phyloP scores from a whole-genome alignment of 2,113 vertebrate species.

The Thymallus thymallus region DNA sequence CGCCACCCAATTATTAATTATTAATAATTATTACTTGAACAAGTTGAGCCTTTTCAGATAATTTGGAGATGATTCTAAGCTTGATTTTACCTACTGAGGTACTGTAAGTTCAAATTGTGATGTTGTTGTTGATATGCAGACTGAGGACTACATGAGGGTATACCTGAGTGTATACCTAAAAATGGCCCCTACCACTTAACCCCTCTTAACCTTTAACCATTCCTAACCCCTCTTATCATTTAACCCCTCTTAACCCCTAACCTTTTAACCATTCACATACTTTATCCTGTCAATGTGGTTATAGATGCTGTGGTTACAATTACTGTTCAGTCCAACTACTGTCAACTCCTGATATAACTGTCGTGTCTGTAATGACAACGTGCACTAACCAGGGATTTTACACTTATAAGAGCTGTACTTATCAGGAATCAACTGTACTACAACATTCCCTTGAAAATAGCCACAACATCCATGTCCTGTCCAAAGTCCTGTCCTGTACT shows the following conservation, averaged over 20 bases:
- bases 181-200: slow-evolving; percentile 6
- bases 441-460: not conserved
- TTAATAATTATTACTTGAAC: not conserved
- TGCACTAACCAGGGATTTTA: no score
- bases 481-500: not conserved
- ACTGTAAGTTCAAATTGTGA: slow-evolving; percentile 26
- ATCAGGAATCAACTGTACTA: no score
- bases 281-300: not conserved
- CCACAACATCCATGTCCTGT: slow-evolving; percentile 5
- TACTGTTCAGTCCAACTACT: not conserved
- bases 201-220: no score
- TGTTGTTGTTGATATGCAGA: slow-evolving; percentile 49
- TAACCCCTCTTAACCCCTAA: no score
- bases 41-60: not conserved
- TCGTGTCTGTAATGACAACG: no score
- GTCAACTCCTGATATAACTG: not conserved
- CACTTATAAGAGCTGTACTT: no score
- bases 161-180: slow-evolving; percentile 59
- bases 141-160: no score
- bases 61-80: slow-evolving; percentile 24
- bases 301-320: not conserved
- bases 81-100: slow-evolving; percentile 55
- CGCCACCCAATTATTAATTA: no score
- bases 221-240: no score
- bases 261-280: no score